phyloP scores from a whole-genome alignment of 1,140 invertebrate genomes.

The Ectropis grisescens region DNA sequence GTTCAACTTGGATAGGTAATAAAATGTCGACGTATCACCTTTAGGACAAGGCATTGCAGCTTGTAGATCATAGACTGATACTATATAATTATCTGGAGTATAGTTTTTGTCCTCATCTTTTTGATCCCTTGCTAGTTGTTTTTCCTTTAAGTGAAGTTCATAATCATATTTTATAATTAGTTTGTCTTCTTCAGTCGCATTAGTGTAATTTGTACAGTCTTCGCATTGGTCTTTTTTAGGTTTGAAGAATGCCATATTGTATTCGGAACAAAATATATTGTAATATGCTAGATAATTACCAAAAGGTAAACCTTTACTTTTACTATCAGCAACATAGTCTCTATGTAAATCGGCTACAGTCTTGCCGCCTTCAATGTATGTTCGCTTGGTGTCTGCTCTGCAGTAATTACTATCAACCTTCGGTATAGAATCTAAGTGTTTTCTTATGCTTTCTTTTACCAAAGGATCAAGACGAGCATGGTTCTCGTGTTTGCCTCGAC shows the following conservation, averaged over 20 bases:
- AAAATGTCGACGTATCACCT: conserved; percentile 6
- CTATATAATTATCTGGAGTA: conserved; percentile 8
- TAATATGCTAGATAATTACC: conserved; percentile 6
- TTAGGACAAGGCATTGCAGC: conserved; percentile 7
- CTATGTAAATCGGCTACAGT: conserved; percentile 9
- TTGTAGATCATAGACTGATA: conserved; percentile 13
- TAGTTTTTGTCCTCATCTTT: conserved; percentile 7
- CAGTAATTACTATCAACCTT: conserved; percentile 12
- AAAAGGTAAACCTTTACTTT: conserved; percentile 1
- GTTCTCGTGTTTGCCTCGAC: conserved; percentile 5
- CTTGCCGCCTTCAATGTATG: conserved; percentile 10
- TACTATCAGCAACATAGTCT: conserved; percentile 7
- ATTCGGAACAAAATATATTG: conserved; percentile 5
- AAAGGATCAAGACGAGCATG: conserved; percentile 2
- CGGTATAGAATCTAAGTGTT: conserved; percentile 12
- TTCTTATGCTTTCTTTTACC: conserved; percentile 5
- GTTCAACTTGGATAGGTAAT: conserved; percentile 8
- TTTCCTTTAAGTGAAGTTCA: conserved; percentile 5
- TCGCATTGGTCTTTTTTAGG: conserved; percentile 15
- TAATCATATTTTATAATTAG: conserved; percentile 1
- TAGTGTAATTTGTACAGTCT: conserved; percentile 10
- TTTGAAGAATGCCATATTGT: conserved; percentile 5
- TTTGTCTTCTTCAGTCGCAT: conserved; percentile 9
- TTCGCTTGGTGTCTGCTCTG: conserved; percentile 2
- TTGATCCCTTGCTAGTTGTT: conserved; percentile 2